Percentiles rank a stretch among this genome's conserved stretches.
phyloP scores from a whole-genome alignment of 2,113 vertebrate genomes.

The Bubo blakistoni region DNA sequence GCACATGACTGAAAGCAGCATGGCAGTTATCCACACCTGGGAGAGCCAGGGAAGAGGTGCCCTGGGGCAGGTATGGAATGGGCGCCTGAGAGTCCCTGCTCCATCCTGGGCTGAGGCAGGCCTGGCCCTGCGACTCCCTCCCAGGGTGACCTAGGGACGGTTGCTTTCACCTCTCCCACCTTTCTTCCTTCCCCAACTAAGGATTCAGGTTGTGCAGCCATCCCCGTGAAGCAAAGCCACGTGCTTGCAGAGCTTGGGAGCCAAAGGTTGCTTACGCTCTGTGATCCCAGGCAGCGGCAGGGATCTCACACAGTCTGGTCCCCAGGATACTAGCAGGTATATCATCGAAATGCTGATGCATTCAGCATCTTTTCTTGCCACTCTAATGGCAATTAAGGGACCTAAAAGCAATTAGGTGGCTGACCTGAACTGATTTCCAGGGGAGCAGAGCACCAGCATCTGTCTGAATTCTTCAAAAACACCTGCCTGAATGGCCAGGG shows the following conservation, averaged over 20 bases:
- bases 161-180: not conserved
- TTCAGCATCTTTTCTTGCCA: not conserved
- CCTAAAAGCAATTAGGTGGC: not conserved
- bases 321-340: not conserved
- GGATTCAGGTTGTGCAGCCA: not conserved
- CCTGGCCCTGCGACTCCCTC: not conserved
- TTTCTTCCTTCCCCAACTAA: not conserved
- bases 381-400: not conserved
- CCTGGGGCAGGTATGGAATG: not conserved
- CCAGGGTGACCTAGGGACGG: not conserved
- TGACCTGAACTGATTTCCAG: not conserved
- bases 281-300: not conserved
- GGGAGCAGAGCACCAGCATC: not conserved
- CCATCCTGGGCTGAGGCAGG: not conserved
- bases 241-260: not conserved
- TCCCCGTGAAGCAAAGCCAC: not conserved
- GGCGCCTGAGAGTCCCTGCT: not conserved
- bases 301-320: not conserved
- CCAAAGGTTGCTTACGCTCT: not conserved
- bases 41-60: not conserved
- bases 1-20: not conserved
- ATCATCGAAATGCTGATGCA: not conserved
- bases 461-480: not conserved
- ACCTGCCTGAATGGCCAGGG: not conserved
- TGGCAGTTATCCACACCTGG: not conserved